Conservation (phyloP, 2,888 invertebrate species). For the Amphipoea oculea region DNA sequence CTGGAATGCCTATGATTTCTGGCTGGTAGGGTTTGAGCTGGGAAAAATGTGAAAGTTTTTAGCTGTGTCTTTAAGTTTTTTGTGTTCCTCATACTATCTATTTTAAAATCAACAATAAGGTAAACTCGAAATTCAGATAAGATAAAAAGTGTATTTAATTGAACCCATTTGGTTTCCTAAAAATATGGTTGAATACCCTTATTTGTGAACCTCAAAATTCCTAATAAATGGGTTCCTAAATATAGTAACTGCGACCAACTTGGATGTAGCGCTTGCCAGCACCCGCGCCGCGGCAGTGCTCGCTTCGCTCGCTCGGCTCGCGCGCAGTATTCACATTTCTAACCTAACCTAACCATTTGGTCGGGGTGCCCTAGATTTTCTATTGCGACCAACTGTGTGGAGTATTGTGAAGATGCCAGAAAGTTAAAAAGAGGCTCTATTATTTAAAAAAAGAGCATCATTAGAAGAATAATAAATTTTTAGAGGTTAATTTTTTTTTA, state of each 20-base stretch:
- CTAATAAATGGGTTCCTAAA: neutral
- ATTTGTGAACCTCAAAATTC: neutral
- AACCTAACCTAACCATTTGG: no score
- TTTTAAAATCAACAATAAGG: neutral
- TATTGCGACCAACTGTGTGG: no score
- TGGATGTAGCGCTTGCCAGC: neutral
- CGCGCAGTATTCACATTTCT: no score
- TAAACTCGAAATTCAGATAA: neutral
- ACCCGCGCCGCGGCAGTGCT: neutral
- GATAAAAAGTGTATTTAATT: neutral
- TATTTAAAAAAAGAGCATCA: no score
- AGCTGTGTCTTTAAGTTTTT: neutral
- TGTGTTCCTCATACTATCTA: neutral
- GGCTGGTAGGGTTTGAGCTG: constrained; percentile 93
- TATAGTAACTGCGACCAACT: neutral
- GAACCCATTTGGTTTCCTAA: neutral
- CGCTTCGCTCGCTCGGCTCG: neutral
- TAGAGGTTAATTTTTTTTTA: neutral
- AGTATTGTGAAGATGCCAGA: no score
- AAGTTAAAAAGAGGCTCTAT: no score
- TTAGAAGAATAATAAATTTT: neutral
- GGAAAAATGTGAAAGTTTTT: constrained; percentile 65
- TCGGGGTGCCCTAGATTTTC: no score
- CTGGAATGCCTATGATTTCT: constrained; percentile 92
- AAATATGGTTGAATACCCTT: neutral